Evolutionary conservation across 2,888 invertebrate species (phyloP).

Genomic region (Microctonus brassicae): DNA sequence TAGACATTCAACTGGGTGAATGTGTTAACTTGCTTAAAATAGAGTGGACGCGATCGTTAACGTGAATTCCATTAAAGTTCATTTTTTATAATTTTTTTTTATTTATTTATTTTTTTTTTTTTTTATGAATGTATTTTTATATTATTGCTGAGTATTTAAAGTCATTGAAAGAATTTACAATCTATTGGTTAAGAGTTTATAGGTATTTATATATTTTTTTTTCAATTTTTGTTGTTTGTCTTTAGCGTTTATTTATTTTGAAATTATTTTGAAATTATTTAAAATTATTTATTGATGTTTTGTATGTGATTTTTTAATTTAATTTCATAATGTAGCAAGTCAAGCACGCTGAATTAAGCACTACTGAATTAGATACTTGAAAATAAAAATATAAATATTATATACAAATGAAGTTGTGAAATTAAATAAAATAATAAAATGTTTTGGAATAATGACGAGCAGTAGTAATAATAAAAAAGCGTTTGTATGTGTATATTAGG

Average conservation of each 20-base stretch:
- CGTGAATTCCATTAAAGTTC: background rate
- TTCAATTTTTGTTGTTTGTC: no score
- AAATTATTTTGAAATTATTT: no score
- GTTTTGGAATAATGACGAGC: no score
- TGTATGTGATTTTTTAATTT: background rate
- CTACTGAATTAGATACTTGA: background rate
- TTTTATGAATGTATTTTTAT: background rate
- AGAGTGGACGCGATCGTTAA: background rate
- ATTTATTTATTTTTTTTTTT: no score
- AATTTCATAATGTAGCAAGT: background rate
- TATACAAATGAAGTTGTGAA: background rate
- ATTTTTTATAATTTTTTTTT: background rate
- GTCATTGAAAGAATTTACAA: background rate
- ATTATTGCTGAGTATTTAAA: background rate
- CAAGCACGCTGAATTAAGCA: background rate
- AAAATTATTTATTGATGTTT: background rate
- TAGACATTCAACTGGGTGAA: background rate
- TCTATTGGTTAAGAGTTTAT: background rate
- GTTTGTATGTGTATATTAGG: no score
- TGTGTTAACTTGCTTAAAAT: background rate
- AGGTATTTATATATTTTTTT: no score
- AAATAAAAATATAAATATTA: background rate
- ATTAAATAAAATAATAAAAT: background rate
- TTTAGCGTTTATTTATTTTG: no score
- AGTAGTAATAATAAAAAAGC: conserved; percentile 6